Evolutionary conservation across 2,888 invertebrate genomes (phyloP).

Genomic region (Brenthis hecate): DNA sequence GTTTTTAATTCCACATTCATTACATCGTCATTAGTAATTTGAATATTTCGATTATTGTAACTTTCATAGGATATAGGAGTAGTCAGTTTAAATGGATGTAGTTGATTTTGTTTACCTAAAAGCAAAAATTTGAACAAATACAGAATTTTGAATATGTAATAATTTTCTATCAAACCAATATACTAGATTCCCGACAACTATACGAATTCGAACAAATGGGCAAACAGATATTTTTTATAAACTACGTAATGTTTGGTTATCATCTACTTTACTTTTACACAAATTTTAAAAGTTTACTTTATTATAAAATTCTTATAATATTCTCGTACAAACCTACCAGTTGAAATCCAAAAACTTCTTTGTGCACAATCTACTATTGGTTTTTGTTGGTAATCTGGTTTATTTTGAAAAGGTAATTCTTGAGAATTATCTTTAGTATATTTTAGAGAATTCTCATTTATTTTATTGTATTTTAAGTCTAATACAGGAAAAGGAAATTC

Average conservation of each 20-base stretch:
- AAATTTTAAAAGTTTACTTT: too few relatives aligned
- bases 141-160: too few relatives aligned
- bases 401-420: neutral
- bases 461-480: conserved; percentile 4
- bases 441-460: neutral
- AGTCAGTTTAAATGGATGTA: neutral
- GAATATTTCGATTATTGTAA: neutral
- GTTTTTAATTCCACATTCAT: neutral
- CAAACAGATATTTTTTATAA: too few relatives aligned
- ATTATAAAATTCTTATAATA: too few relatives aligned
- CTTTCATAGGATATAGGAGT: neutral
- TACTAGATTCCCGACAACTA: too few relatives aligned
- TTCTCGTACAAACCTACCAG: neutral
- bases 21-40: neutral
- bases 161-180: too few relatives aligned
- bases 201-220: too few relatives aligned
- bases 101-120: too few relatives aligned
- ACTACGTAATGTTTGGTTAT: too few relatives aligned
- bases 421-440: conserved; percentile 10
- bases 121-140: too few relatives aligned
- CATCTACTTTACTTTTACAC: too few relatives aligned
- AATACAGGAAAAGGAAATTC: conserved; percentile 21
- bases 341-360: conserved; percentile 8
- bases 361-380: neutral
- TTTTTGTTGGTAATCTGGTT: neutral